Evolutionary conservation across 2,113 vertebrate species (phyloP), one percentile per base, ranked within the genome.

Genomic region (Manacus vitellinus): DNA sequence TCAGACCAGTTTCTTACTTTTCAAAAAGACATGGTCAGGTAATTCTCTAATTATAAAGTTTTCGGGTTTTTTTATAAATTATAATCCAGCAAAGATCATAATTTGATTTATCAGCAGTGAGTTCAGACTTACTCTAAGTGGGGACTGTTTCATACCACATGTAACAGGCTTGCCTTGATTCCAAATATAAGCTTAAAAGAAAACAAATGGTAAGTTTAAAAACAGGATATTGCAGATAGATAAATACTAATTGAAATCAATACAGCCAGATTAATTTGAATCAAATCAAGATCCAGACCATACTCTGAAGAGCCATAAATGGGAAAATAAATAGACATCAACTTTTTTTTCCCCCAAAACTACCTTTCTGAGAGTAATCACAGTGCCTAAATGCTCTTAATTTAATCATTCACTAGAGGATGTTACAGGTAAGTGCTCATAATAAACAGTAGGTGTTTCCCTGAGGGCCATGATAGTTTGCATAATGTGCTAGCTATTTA

Each of bases 361-460:
- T 94, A 35, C 58, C 70, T 95, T 91, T 94, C 83, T 88, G 73
- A 92, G 88, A 79, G 35, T 89, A 95, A 95, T 82, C 76, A 79
- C 65, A 55, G 22, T 73, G 72, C 31, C 94, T 86, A 82, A 94
- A 94, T 5, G 1, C 37, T 91, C 70, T 81, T 97, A 91, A 92
- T 96, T 91, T 96, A 96, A 85, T 92, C 79, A 81, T 89, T 95
- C 88, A 94, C 62, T 91, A 56, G 83, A 86, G 76, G 65, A 84
- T 81, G 88, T 91, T 92, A 56, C 63, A 97, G 88, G 86, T 94
- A 95, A 91, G 47, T 87, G 91, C 80, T 95, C 66, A 47, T 92
- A 96, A 87, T 68, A 95, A 94, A 91, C 85, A 91, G 88, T 91
- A 94, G 94, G 94, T 94, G 76, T 92, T 94, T 94, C 76, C 90